Evolutionary conservation across 2,797 vertebrate genomes (phyloP).

Genomic region (Poecilia gillii): DNA sequence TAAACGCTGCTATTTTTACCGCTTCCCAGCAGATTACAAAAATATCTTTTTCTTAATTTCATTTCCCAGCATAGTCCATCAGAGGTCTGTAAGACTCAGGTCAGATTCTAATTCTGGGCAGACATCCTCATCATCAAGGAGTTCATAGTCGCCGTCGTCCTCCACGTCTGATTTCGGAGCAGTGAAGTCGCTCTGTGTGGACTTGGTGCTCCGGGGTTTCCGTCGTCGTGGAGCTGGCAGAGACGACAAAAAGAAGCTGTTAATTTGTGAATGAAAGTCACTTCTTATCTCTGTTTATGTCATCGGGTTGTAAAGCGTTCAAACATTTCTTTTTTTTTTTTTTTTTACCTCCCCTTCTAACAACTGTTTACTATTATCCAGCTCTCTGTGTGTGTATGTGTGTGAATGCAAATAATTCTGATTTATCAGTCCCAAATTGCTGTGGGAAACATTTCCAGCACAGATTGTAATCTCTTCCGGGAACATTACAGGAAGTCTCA

Average conservation of each 20-base stretch:
- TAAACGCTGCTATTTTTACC: neutral
- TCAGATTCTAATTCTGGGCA: slow-evolving; percentile 75
- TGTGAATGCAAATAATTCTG: slow-evolving; percentile 36
- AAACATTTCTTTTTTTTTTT: slow-evolving; percentile 18
- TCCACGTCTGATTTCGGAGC: slow-evolving; percentile 70
- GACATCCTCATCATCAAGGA: slow-evolving; percentile 53
- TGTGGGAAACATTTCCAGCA: slow-evolving; percentile 68
- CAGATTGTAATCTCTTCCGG: slow-evolving; percentile 66
- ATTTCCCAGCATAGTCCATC: slow-evolving; percentile 30
- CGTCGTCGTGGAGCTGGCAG: slow-evolving; percentile 52
- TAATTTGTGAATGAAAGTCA: slow-evolving; percentile 25
- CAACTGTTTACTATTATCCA: slow-evolving; percentile 13
- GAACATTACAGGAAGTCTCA: slow-evolving; percentile 55
- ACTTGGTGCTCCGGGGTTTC: slow-evolving; percentile 56
- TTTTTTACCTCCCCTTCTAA: slow-evolving; percentile 34
- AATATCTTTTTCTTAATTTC: neutral
- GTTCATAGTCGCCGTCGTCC: slow-evolving; percentile 28
- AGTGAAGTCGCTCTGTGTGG: slow-evolving; percentile 65
- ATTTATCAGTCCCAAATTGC: slow-evolving; percentile 45
- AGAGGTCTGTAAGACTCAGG: slow-evolving; percentile 83
- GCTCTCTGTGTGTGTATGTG: neutral
- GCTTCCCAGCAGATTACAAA: neutral
- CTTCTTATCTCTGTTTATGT: slow-evolving; percentile 14
- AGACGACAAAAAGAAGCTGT: slow-evolving; percentile 27
- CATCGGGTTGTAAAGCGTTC: slow-evolving; percentile 44